Conservation (phyloP, 2,113 vertebrate species). For the Capricornis sumatraensis region DNA sequence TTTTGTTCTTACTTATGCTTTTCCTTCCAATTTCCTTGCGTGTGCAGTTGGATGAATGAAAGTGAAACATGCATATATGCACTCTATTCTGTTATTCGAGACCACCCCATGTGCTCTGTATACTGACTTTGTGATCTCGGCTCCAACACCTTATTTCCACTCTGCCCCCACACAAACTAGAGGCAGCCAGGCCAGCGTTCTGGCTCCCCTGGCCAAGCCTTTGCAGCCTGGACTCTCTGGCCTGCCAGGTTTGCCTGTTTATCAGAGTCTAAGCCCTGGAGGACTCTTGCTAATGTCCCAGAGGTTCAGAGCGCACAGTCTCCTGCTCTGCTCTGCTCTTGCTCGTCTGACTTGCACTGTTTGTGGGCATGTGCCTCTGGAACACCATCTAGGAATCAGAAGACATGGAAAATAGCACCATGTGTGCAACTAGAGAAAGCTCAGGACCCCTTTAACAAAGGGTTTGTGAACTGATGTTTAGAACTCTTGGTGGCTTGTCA, state of each 20-base stretch:
- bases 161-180: too few relatives aligned
- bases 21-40: neutral
- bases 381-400: neutral
- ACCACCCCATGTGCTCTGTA: neutral
- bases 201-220: neutral
- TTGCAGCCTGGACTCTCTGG: neutral
- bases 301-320: neutral
- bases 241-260: neutral
- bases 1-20: neutral
- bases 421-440: neutral
- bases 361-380: neutral
- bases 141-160: neutral
- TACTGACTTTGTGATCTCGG: neutral
- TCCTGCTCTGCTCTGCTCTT: neutral
- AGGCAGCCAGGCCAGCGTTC: neutral
- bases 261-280: neutral
- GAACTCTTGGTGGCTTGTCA: neutral
- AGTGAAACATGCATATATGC: neutral
- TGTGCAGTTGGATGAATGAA: neutral
- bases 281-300: neutral
- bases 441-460: neutral
- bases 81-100: neutral
- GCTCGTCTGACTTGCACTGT: neutral
- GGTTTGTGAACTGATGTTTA: neutral
- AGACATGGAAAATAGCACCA: neutral